These are phyloP conservation scores for Phymanthus crucifer DNA, from an alignment of 92 coral and sea anemone genomes.

Conservation along the genomic window DNA sequence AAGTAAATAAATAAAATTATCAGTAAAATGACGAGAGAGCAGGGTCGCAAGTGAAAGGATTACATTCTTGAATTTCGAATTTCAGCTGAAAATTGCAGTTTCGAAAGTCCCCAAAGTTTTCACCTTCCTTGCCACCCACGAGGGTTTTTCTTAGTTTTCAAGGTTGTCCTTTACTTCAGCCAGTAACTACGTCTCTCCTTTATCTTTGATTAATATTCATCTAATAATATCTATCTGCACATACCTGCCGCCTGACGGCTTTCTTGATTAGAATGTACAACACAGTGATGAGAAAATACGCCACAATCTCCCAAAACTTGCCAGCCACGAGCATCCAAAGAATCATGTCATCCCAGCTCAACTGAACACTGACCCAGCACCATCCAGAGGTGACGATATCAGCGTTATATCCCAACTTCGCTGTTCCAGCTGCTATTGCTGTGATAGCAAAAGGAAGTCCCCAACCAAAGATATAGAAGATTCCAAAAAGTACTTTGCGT, in stretches of 20 bases:
- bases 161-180: background rate
- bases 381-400: slow-evolving; percentile 73
- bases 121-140: too few relatives aligned
- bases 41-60: too few relatives aligned
- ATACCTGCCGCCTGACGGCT: slow-evolving; percentile 69
- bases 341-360: slow-evolving; percentile 46
- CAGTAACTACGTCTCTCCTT: background rate
- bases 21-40: too few relatives aligned
- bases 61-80: too few relatives aligned
- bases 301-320: slow-evolving; percentile 79
- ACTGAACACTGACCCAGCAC: slow-evolving; percentile 71
- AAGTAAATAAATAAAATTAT: too few relatives aligned
- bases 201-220: too few relatives aligned
- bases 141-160: too few relatives aligned
- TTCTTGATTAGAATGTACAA: slow-evolving; percentile 59
- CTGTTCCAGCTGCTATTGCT: slow-evolving; percentile 20
- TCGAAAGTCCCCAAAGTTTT: too few relatives aligned
- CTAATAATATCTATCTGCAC: background rate
- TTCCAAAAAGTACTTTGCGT: slow-evolving; percentile 59
- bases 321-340: slow-evolving; percentile 88
- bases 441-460: slow-evolving; percentile 65
- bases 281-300: slow-evolving; percentile 58
- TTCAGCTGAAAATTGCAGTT: too few relatives aligned
- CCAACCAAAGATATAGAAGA: slow-evolving; percentile 82
- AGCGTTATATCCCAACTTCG: slow-evolving; percentile 56